Evolutionary conservation across 2,888 invertebrate genomes (phyloP), one percentile per base, ranked within the genome.

Genomic region (Apocheima hispidaria): DNA sequence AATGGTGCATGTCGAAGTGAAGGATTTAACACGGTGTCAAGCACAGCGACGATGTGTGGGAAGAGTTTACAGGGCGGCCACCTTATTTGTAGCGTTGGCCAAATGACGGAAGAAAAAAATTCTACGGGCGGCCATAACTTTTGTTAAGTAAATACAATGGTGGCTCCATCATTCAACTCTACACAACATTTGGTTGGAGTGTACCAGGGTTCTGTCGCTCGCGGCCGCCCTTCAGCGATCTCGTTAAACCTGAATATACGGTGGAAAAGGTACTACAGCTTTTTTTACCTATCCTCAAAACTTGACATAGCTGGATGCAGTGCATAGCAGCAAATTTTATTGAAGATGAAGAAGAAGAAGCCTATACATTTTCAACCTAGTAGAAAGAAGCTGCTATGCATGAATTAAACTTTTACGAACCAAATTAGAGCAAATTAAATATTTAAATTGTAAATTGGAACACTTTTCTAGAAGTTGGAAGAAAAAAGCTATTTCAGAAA

Each of bases 1-100:
- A 72, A 68, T 71, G 69, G 66, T 64, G 63, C 63, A 74, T 74
- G 77, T 75, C 74, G 66, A 76, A 76, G 77, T 75, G 73, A 72
- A 26, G 77, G 75, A 77, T 79, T 77, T 73, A 77, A 77, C 78
- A 74, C 73, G 66, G 63, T 80, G 83, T 83, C 81, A 79, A 85
- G 84, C 75, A 76, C 68, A 67, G 72, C 14, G 26, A 43, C 26
- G 14, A 9, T 26, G 16, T 40, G 44, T 44, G 16, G 14, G 26
- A 14, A 10, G 30, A 18, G 26, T 26, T 26, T 44, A 26, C 43
- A 26, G n/a, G 14, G 26, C 14, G 7, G 26, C 26, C 23, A 26
- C n/a, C 14, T 14, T 43, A 14, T 40, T 10, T 20, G 7, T 6
- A 12, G 14, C 26, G 9, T 16, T 26, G 41, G 26, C 43, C 14